phyloP scores from a whole-genome alignment of 2,113 vertebrate genomes.

The Podarcis raffonei region DNA sequence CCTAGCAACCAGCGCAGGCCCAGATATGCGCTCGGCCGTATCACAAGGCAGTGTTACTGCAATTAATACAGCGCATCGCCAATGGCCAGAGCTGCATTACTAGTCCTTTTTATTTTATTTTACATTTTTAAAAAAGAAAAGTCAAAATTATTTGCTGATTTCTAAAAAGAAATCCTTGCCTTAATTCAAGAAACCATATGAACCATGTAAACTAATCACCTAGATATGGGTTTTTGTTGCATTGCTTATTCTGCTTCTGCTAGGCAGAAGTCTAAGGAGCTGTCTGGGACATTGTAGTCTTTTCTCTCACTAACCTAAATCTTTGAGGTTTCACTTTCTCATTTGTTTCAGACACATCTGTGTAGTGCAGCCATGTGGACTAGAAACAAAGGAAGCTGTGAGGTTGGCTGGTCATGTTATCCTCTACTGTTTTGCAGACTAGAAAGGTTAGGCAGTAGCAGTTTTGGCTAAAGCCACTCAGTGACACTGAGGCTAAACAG shows the following conservation, averaged over 20 bases:
- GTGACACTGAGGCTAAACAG: neutral
- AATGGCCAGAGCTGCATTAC: conserved; percentile 5
- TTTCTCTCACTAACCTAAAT: neutral
- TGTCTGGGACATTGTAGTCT: too few species aligned
- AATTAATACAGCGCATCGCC: conserved; percentile 77
- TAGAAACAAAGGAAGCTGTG: neutral
- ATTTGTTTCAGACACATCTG: neutral
- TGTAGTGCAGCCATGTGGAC: neutral
- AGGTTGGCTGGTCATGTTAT: neutral
- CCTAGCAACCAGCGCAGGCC: conserved; percentile 79
- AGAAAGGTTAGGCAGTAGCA: neutral
- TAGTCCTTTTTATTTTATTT: neutral
- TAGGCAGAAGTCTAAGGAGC: neutral
- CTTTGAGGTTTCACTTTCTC: neutral
- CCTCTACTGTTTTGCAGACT: neutral
- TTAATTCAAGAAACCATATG: neutral
- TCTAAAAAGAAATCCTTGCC: neutral
- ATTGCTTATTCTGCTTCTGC: neutral
- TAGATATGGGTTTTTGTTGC: neutral
- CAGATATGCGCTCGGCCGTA: conserved; percentile 65
- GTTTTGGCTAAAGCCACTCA: neutral
- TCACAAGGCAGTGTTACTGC: conserved; percentile 65
- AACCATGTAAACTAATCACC: neutral
- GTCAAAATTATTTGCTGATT: neutral
- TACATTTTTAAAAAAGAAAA: neutral